These are phyloP conservation scores for Abrostola triplasia DNA, from an alignment of 2,888 invertebrate species.

Conservation along the genomic window DNA sequence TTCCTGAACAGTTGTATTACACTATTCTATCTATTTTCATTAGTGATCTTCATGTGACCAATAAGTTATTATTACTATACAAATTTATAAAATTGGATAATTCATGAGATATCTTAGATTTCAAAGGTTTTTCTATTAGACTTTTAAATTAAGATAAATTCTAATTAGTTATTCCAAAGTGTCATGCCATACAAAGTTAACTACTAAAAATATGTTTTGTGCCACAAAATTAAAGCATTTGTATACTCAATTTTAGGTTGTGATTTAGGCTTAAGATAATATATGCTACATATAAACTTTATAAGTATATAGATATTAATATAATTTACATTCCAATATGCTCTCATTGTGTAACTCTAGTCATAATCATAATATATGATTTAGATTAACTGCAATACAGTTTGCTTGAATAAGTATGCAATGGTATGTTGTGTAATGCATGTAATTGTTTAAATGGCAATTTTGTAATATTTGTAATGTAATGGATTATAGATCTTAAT, in stretches of 20 bases:
- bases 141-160: constrained; percentile 4
- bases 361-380: constrained; percentile 60
- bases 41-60: constrained; percentile 34
- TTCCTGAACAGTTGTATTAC: constrained; percentile 12
- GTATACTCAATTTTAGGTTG: constrained; percentile 80
- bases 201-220: constrained; percentile 47
- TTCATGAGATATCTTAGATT: constrained; percentile 3
- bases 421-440: constrained; percentile 74
- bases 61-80: constrained; percentile 13
- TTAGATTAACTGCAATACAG: constrained; percentile 85
- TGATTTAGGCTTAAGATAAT: constrained; percentile 74
- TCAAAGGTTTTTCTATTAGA: background rate
- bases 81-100: constrained; percentile 5
- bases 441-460: constrained; percentile 70
- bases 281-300: constrained; percentile 40
- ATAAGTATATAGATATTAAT: constrained; percentile 42
- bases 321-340: constrained; percentile 58
- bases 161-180: constrained; percentile 51
- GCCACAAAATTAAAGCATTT: constrained; percentile 63
- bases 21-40: constrained; percentile 10
- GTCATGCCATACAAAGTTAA: constrained; percentile 20
- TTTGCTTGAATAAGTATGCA: constrained; percentile 66
- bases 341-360: constrained; percentile 64
- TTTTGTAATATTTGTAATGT: constrained; percentile 72
- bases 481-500: constrained; percentile 75